A percentile compares a stretch with the other conserved stretches of the same genome.
These are phyloP conservation scores for Menidia beryllina DNA, from an alignment of 2,113 vertebrate species.

Conservation along the genomic window DNA sequence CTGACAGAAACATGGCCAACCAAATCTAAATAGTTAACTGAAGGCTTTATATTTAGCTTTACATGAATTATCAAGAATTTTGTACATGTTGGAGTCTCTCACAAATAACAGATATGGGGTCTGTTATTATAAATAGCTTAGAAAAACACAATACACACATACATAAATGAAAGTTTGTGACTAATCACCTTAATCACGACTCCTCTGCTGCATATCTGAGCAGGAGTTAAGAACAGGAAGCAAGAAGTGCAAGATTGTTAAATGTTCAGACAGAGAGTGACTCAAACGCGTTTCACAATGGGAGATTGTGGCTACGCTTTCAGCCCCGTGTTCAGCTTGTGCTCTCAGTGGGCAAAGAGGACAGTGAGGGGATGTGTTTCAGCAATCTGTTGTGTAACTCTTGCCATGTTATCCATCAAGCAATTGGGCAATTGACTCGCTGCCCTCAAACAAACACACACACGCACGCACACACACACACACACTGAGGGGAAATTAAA, in stretches of 20 bases:
- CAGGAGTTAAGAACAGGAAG: conserved; percentile 21
- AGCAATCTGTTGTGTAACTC: conserved; percentile 54
- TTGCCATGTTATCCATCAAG: conserved; percentile 51
- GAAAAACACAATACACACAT: neutral
- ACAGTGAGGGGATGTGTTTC: conserved; percentile 18
- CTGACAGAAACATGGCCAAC: neutral
- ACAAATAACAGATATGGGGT: neutral
- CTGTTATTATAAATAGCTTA: no score
- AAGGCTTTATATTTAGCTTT: neutral
- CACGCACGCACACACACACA: conserved; percentile 39
- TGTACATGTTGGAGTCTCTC: neutral
- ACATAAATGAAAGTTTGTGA: neutral
- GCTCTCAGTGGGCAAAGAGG: conserved; percentile 4
- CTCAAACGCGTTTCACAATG: conserved; percentile 14
- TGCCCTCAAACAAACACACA: conserved; percentile 35
- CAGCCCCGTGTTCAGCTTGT: conserved; percentile 17
- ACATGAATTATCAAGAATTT: neutral
- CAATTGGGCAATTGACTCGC: conserved; percentile 63
- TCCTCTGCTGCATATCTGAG: neutral
- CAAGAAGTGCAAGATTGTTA: conserved; percentile 21
- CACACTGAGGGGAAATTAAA: conserved; percentile 65
- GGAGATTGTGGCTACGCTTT: conserved; percentile 30
- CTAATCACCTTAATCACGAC: neutral
- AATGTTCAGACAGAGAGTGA: conserved; percentile 39
- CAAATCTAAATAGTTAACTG: neutral